phyloP scores from a whole-genome alignment of 2,888 invertebrate species.

The Ophonus ardosiacus region DNA sequence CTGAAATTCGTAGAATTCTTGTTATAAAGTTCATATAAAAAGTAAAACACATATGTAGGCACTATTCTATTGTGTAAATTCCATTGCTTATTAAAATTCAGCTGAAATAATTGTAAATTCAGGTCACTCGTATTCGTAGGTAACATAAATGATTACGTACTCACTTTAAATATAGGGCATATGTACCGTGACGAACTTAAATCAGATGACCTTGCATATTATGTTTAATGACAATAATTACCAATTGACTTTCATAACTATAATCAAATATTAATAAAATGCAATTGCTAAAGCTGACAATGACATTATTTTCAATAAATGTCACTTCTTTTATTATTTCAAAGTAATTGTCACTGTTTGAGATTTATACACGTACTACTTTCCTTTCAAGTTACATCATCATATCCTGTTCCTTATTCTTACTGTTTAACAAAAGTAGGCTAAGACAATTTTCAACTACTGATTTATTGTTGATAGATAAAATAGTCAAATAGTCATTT shows the following conservation, averaged over 20 bases:
- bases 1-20: too few species aligned
- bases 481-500: too few species aligned
- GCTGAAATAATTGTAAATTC: background rate
- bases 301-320: constrained; percentile 24
- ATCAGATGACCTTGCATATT: constrained; percentile 23
- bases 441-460: too few species aligned
- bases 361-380: background rate
- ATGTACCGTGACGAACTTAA: background rate
- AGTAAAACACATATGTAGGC: background rate
- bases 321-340: constrained; percentile 1
- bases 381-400: background rate
- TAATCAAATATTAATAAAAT: constrained; percentile 40
- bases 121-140: background rate
- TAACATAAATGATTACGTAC: background rate
- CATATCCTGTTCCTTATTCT: background rate
- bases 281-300: constrained; percentile 17
- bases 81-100: too few species aligned
- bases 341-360: background rate
- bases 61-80: background rate
- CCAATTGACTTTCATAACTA: constrained; percentile 37
- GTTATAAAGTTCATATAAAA: too few species aligned
- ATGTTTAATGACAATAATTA: constrained; percentile 22
- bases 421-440: background rate
- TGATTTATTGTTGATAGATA: too few species aligned
- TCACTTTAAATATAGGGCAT: constrained; percentile 20